Base-by-base conservation (phyloP, 2,888 invertebrate genomes). In the Molanna angustata region DNA sequence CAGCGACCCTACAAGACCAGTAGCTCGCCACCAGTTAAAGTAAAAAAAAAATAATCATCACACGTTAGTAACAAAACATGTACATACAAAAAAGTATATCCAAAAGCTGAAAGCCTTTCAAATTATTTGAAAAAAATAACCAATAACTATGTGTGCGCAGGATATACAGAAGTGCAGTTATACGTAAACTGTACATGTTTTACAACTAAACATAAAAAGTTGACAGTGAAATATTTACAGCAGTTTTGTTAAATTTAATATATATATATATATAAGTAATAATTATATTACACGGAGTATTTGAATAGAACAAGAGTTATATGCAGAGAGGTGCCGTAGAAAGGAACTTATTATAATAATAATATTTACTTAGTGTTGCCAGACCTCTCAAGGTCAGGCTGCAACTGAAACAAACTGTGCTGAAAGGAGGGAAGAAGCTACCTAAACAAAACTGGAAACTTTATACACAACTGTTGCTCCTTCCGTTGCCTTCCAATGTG, bases 341-440 rank as follows among this genome's bases (percentile, higher is more conserved):
- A 78, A 78, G 73, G 70, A 78, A 74, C 71, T 57, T 49, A 56
- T 56, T 65, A 70, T 70, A 70, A 74, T 70, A 72, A 50, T 59
- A 55, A 57, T 57, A 56, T 56, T 37, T 59, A 57, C 48, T 57
- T 45, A 57, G 53, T 52, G 54, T 48, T 74, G 73, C 68, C 45
- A 42, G 50, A 51, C 55, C 50, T 27, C 32, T 40, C 16, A 35
- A 14, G 56, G 57, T 52, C 54, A 70, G 72, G 74, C 76, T 71
- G 83, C 83, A 84, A 84, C 82, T 81, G 70, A 84, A 83, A 83
- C 74, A 80, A 83, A 84, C 77, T 78, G 84, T 83, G 82, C 83
- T 83, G 80, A 75, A 82, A 80, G 80, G 80, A 73, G 78, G 70
- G 79, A 82, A 81, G 76, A 83, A 82, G 82, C 82, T 71, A 70